Evolutionary conservation across 64 coral and sea anemone genomes (phyloP).

Genomic region (Pachyseris speciosa): DNA sequence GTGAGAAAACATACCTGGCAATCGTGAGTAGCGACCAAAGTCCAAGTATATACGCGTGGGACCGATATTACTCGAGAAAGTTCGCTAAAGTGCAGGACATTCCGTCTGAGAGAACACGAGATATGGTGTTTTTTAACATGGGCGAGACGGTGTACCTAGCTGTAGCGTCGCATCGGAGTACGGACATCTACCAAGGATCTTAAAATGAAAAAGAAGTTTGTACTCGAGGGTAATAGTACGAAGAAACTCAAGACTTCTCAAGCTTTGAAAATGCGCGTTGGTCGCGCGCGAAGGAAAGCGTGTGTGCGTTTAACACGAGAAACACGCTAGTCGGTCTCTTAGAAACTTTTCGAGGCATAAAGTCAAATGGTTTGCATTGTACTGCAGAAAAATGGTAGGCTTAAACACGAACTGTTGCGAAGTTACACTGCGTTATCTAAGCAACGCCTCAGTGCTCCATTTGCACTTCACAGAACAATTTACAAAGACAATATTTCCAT

Average conservation of each 20-base stretch:
- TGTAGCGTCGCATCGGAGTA: slow-evolving; percentile 82
- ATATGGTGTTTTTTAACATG: slow-evolving; percentile 98
- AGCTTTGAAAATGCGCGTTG: background rate
- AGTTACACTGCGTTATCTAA: background rate
- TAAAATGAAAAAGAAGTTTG: background rate
- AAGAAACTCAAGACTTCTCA: background rate
- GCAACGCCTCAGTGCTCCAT: background rate
- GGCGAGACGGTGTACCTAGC: slow-evolving; percentile 82
- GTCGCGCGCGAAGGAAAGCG: background rate
- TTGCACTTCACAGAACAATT: background rate
- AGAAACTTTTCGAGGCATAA: background rate
- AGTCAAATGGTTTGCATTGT: background rate
- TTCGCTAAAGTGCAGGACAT: slow-evolving; percentile 87
- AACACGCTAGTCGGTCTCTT: background rate
- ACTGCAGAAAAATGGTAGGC: background rate
- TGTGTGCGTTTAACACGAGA: background rate
- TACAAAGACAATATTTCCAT: background rate
- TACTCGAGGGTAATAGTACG: background rate
- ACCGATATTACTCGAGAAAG: slow-evolving; percentile 75
- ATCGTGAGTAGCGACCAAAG: slow-evolving; percentile 63
- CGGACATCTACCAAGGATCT: slow-evolving; percentile 82
- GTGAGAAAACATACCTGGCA: slow-evolving; percentile 90
- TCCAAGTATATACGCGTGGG: slow-evolving; percentile 87
- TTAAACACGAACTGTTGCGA: background rate
- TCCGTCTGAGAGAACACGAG: slow-evolving; percentile 69